Percentiles rank a stretch among this genome's conserved stretches.
Evolutionary conservation across 1,140 invertebrate genomes (phyloP).

Genomic region (Eulimnadia texana): DNA sequence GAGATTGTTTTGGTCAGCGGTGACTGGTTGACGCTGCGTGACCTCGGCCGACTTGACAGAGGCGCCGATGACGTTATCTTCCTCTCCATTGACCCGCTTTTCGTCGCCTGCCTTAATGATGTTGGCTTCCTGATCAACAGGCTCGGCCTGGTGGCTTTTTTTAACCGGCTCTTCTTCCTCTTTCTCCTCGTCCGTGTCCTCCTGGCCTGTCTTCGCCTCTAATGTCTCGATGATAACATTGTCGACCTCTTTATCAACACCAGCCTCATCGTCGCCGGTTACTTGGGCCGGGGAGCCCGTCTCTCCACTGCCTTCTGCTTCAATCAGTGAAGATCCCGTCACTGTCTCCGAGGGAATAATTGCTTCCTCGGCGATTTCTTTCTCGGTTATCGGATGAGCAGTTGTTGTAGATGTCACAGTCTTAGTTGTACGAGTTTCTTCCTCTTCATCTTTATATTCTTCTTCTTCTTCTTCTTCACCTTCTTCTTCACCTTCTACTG

Average conservation of each 20-base stretch:
- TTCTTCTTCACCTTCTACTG: not conserved
- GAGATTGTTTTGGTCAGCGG: not conserved
- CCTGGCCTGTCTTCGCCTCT: not conserved
- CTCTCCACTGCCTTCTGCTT: not conserved
- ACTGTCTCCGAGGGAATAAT: not conserved
- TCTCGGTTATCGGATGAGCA: not conserved
- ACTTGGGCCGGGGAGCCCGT: not conserved
- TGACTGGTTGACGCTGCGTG: not conserved
- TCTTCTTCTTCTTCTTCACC: not conserved
- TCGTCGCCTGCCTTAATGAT: not conserved
- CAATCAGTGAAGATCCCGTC: not conserved
- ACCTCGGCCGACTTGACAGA: not conserved
- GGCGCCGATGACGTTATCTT: constrained; percentile 1
- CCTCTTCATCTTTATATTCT: not conserved
- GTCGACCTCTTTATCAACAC: not conserved
- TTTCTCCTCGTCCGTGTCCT: constrained; percentile 2
- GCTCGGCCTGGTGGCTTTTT: not conserved
- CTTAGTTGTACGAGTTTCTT: not conserved
- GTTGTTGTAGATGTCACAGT: not conserved
- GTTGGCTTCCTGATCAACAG: not conserved
- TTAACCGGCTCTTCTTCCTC: not conserved
- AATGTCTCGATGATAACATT: not conserved
- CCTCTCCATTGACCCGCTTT: not conserved
- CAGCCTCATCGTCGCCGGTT: not conserved
- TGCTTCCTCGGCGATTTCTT: not conserved